These are phyloP conservation scores for Empidonax traillii DNA, from an alignment of 2,113 vertebrate species.

Conservation along the genomic window DNA sequence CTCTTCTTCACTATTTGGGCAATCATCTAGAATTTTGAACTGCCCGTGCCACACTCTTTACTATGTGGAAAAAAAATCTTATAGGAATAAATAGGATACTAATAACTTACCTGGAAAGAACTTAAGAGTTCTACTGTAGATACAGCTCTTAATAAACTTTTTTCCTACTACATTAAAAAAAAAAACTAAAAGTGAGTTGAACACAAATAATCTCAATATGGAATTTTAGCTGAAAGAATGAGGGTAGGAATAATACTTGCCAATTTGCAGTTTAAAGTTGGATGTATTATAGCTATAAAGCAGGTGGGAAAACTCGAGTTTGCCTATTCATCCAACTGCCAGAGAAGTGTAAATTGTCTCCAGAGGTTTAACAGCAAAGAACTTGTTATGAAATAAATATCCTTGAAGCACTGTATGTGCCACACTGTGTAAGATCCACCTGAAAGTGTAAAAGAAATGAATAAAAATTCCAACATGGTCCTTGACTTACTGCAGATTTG, in stretches of 20 bases:
- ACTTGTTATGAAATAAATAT: neutral
- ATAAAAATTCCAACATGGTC: neutral
- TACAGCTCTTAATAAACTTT: neutral
- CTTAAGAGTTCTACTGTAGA: neutral
- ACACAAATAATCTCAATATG: neutral
- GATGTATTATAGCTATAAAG: neutral
- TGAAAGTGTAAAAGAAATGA: neutral
- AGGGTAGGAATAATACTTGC: neutral
- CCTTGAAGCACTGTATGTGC: neutral
- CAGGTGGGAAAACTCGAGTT: neutral
- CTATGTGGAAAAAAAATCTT: neutral
- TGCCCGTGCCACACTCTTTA: neutral
- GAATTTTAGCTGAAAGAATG: neutral
- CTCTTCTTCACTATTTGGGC: neutral
- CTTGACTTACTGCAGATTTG: neutral
- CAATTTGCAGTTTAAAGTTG: neutral
- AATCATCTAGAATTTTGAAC: neutral
- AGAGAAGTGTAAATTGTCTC: neutral
- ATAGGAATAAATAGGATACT: neutral
- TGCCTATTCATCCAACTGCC: neutral
- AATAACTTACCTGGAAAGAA: conserved; percentile 28
- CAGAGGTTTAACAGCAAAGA: neutral
- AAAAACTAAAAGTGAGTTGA: neutral
- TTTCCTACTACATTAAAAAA: neutral
- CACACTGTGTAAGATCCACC: neutral